Evolutionary conservation across 1,140 invertebrate genomes (phyloP).

Genomic region (Trissolcus basalis): DNA sequence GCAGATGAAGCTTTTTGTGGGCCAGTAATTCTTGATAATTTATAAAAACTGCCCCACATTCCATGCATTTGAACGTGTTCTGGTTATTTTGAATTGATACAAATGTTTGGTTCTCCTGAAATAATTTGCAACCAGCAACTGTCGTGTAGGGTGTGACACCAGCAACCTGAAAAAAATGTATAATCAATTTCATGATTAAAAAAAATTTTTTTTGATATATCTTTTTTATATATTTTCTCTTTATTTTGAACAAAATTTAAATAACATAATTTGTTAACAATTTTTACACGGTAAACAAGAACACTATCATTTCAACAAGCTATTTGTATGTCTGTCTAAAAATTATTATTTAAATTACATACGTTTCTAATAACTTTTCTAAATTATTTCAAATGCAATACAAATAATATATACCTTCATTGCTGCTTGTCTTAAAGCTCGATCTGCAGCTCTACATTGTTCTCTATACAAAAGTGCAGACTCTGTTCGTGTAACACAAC

Average conservation of each 20-base stretch:
- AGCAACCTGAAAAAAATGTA: slow-evolving; percentile 62
- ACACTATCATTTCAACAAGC: no score
- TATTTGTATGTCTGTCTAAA: no score
- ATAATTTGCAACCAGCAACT: slow-evolving; percentile 65
- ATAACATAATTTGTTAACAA: no score
- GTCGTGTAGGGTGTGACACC: slow-evolving; percentile 61
- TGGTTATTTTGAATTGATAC: slow-evolving; percentile 62
- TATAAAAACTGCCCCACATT: slow-evolving; percentile 66
- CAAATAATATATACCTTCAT: no score
- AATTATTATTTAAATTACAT: no score
- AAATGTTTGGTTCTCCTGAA: slow-evolving; percentile 68
- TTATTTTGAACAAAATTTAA: no score
- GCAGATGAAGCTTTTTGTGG: slow-evolving; percentile 65
- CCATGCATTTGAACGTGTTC: slow-evolving; percentile 65
- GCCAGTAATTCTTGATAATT: slow-evolving; percentile 69
- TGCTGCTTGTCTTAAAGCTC: slow-evolving; percentile 71
- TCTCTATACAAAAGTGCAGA: slow-evolving; percentile 73
- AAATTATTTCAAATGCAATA: not conserved
- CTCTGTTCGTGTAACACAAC: slow-evolving; percentile 72
- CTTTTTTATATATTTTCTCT: no score
- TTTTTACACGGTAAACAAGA: no score
- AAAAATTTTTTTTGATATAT: no score
- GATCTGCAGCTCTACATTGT: slow-evolving; percentile 73
- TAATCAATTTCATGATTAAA: not conserved
- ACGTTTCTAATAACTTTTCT: no score